Evolutionary conservation across 2,113 vertebrate species (phyloP).

Genomic region (Mustelus asterias): DNA sequence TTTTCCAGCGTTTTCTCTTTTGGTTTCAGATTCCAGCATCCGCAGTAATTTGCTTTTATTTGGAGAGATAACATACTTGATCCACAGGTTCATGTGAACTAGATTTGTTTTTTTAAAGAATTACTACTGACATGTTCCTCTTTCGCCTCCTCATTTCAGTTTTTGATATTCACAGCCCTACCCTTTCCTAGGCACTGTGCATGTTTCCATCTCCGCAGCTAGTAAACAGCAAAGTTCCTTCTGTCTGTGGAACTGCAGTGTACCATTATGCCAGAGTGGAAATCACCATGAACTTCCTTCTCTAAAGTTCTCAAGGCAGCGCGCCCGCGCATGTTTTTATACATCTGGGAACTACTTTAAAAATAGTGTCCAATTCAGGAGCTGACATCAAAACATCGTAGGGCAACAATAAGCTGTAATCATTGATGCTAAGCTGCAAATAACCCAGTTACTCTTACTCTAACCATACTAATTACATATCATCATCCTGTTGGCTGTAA

Average conservation of each 20-base stretch:
- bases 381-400: not conserved
- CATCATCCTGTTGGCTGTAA: not conserved
- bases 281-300: not conserved
- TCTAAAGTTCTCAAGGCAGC: not conserved
- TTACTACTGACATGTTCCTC: not conserved
- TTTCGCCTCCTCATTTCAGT: not conserved
- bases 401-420: not conserved
- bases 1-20: no score
- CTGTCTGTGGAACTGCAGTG: not conserved
- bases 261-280: not conserved
- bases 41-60: no score
- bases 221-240: not conserved
- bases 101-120: not conserved
- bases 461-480: not conserved
- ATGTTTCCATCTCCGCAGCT: not conserved
- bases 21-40: no score
- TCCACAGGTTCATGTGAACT: not conserved
- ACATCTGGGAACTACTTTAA: not conserved
- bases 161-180: not conserved
- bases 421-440: not conserved
- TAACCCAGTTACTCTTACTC: not conserved
- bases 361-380: not conserved
- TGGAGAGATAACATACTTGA: not conserved
- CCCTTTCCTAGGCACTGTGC: not conserved
- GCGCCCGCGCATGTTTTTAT: not conserved